Base-by-base conservation (phyloP, 2,113 vertebrate species). In the Plecotus auritus region DNA sequence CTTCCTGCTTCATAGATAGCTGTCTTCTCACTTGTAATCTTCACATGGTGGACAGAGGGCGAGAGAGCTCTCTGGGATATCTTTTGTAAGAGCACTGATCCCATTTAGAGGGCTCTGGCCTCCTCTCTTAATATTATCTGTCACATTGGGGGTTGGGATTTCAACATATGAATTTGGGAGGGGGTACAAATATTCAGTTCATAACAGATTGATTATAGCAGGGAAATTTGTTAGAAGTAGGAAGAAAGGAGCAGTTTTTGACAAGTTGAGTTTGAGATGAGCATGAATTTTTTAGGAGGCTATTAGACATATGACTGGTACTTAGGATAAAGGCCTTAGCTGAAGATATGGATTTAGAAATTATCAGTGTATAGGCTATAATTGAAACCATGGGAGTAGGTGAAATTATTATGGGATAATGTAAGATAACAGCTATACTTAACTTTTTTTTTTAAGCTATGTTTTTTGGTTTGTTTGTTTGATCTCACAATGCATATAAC, bases 261-360 rank as follows among this genome's bases (percentile, higher is more conserved):
- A 77, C 37, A 59, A 88, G 4, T 9, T 88, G 83, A 93, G 18
- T 78, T 91, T 95, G 70, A 93, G 73, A 78, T 69, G 54, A 95
- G 51, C 51, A 40, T 87, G 59, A 66, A 40, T 78, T 14, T 69
- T 86, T 87, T 85, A 93, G 82, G 42, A 90, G 51, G 61, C 76
- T 28, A 0, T 76, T 92, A 61, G 47, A 73, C 84, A 54, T 81
- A 61, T 76, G 85, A 93, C n/a, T 91, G 40, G 4, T 76, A n/a
- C 85, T 89, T 73, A 59, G 18, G 74, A 82, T 59, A 73, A 78
- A 77, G 72, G 4, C 13, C 37, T 83, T 45, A 72, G 13, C 9
- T 49, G 30, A 73, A 73, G 45, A 32, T 73, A 78, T 0, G 1
- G 40, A 56, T 84, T 45, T 95, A 40, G 70, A 13, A 93, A 70